Conservation (phyloP, 1,140 invertebrate genomes). For the Eulimnadia texana region DNA sequence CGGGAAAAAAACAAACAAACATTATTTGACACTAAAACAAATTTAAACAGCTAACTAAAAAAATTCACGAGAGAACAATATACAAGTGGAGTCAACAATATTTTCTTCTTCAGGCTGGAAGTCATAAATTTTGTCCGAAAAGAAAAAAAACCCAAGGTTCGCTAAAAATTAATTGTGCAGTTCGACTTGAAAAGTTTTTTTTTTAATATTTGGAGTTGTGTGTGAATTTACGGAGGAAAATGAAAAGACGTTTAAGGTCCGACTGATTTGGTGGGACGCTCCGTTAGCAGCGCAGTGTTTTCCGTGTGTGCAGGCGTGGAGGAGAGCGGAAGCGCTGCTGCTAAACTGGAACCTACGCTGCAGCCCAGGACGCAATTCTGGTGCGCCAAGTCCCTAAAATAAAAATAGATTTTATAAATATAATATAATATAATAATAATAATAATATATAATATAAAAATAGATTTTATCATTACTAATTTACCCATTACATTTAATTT, state of each 20-base stretch:
- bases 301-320: conserved; percentile 8
- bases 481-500: not conserved
- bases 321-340: not conserved
- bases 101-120: no score
- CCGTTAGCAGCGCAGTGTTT: conserved; percentile 4
- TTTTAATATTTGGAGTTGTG: no score
- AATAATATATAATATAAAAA: not conserved
- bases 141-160: no score
- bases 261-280: not conserved
- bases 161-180: no score
- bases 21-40: no score
- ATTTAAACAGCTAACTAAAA: no score
- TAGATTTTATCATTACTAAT: not conserved
- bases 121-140: no score
- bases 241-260: not conserved
- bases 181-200: no score
- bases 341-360: conserved; percentile 1
- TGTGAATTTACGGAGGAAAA: no score
- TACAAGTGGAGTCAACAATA: no score
- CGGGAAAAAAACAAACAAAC: no score
- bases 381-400: not conserved
- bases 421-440: not conserved
- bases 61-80: no score
- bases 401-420: not conserved
- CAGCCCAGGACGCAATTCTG: conserved; percentile 4